Conservation (phyloP, 1,140 invertebrate species). For the Bradysia coprophila region DNA sequence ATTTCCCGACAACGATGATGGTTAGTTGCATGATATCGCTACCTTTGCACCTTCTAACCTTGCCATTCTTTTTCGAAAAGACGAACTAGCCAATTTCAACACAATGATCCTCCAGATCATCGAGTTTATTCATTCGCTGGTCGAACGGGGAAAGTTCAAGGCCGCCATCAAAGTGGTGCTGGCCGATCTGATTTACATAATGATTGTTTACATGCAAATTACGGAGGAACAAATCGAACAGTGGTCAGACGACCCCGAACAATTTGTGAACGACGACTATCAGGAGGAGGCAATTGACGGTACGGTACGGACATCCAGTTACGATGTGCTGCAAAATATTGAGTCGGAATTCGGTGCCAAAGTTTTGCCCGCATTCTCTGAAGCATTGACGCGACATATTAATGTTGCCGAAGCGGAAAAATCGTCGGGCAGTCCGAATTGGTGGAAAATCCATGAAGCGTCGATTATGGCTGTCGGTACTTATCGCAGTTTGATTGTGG, state of each 20-base stretch:
- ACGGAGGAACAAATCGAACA: slow-evolving; percentile 52
- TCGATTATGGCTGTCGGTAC: slow-evolving; percentile 45
- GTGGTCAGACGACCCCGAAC: slow-evolving; percentile 51
- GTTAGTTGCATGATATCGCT: slow-evolving; percentile 8
- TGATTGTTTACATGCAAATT: slow-evolving; percentile 59
- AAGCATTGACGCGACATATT: slow-evolving; percentile 43
- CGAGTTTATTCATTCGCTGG: slow-evolving; percentile 49
- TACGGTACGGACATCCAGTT: slow-evolving; percentile 55
- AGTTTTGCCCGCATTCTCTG: slow-evolving; percentile 36
- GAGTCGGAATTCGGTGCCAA: slow-evolving; percentile 41
- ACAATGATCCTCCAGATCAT: slow-evolving; percentile 58
- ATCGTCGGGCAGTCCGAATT: slow-evolving; percentile 31
- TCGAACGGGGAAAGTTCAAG: neutral
- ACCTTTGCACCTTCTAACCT: neutral
- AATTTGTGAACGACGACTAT: slow-evolving; percentile 65
- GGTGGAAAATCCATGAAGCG: slow-evolving; percentile 64
- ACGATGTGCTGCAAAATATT: slow-evolving; percentile 46
- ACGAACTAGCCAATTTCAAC: slow-evolving; percentile 51
- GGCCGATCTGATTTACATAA: slow-evolving; percentile 52
- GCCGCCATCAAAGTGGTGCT: slow-evolving; percentile 23
- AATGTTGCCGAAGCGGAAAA: slow-evolving; percentile 32
- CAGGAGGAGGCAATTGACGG: slow-evolving; percentile 43
- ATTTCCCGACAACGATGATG: slow-evolving; percentile 7
- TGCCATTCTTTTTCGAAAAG: slow-evolving; percentile 13
- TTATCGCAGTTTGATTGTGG: slow-evolving; percentile 33